Conservation (phyloP, 2,797 vertebrate genomes). For the Esox masquinongy region DNA sequence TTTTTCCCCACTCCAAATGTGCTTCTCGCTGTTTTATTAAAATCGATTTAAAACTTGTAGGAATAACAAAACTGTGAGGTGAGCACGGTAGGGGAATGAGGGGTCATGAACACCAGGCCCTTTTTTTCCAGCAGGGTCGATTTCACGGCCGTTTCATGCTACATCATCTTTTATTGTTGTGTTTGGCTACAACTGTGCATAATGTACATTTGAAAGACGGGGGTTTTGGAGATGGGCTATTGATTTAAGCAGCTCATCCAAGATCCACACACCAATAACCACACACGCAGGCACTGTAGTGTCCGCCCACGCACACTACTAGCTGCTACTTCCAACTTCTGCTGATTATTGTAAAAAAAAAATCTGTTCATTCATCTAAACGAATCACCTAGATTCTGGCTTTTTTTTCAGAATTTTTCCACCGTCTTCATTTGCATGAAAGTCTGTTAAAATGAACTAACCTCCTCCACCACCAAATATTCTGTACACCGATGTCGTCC, state of each 20-base stretch:
- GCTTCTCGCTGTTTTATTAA: conserved; percentile 16
- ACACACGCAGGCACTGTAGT: conserved; percentile 19
- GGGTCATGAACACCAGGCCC: conserved; percentile 46
- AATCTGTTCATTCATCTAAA: no score
- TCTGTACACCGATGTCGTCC: background rate
- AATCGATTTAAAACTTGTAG: conserved; percentile 38
- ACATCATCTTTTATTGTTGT: conserved; percentile 74
- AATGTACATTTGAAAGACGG: conserved; percentile 73
- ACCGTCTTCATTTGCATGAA: conserved; percentile 53
- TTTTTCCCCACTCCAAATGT: conserved; percentile 31
- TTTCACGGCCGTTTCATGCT: conserved; percentile 78
- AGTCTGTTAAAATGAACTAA: conserved; percentile 44
- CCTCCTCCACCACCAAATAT: no score
- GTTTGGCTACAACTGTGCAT: conserved; percentile 66
- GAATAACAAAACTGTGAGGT: conserved; percentile 51
- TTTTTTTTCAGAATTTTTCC: conserved; percentile 55
- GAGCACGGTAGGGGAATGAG: conserved; percentile 42
- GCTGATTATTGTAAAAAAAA: conserved; percentile 67
- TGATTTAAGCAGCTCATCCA: conserved; percentile 69
- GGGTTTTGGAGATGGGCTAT: conserved; percentile 65
- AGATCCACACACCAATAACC: conserved; percentile 53
- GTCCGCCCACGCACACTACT: background rate
- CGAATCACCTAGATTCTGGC: no score
- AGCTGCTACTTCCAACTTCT: conserved; percentile 41
- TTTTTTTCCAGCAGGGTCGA: conserved; percentile 59